These are phyloP conservation scores for Cataglyphis altisquamis DNA, from an alignment of 2,888 invertebrate species.

Conservation along the genomic window DNA sequence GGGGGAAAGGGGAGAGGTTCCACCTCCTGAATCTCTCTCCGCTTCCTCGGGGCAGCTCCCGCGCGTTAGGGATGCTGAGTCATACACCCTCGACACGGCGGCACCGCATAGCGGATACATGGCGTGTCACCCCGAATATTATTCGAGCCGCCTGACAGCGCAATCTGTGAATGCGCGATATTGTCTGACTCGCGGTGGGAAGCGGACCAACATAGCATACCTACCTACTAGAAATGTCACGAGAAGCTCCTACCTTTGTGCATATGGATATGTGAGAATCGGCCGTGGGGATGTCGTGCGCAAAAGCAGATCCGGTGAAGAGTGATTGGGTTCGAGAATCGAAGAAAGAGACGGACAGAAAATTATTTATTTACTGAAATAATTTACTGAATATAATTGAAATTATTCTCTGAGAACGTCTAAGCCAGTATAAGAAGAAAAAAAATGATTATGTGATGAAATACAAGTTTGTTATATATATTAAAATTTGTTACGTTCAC, in stretches of 20 bases:
- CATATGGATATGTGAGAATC: not conserved
- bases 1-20: not conserved
- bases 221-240: conserved; percentile 66
- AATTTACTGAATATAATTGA: not conserved
- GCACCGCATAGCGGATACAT: conserved; percentile 74
- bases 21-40: conserved; percentile 56
- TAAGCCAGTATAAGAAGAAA: not conserved
- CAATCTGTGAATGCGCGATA: conserved; percentile 84
- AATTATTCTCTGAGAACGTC: not conserved
- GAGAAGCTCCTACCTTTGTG: conserved; percentile 52
- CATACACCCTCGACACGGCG: conserved; percentile 74
- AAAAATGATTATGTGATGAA: not conserved
- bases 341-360: not conserved
- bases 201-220: conserved; percentile 51
- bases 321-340: not conserved
- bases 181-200: conserved; percentile 74
- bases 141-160: conserved; percentile 82
- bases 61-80: conserved; percentile 81
- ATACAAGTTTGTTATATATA: not conserved
- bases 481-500: not conserved
- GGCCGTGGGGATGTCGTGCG: not conserved
- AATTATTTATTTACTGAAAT: not conserved
- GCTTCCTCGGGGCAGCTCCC: conserved; percentile 54
- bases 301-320: not conserved
- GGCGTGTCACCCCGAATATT: conserved; percentile 83